A percentile compares a stretch with the other conserved stretches of the same genome.
Conservation (phyloP, 2,888 invertebrate genomes). For the Syrista parreyssii region DNA sequence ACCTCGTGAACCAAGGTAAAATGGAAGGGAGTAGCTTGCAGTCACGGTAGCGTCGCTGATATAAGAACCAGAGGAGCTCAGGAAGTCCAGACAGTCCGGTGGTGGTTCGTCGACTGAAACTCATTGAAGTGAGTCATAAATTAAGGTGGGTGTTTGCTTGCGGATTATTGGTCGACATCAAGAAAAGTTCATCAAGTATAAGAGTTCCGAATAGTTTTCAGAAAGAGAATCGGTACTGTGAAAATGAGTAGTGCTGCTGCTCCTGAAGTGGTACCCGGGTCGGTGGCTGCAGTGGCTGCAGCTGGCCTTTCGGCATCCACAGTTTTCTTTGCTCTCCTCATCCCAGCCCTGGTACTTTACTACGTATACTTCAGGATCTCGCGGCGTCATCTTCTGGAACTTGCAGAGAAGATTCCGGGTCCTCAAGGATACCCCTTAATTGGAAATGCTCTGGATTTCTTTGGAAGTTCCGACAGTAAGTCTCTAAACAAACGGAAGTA, state of each 20-base stretch:
- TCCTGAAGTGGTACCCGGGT: conserved; percentile 58
- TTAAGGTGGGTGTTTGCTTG: conserved; percentile 24
- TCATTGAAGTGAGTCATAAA: conserved; percentile 28
- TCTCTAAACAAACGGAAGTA: conserved; percentile 19
- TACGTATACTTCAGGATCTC: conserved; percentile 82
- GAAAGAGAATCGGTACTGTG: neutral
- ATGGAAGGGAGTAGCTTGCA: conserved; percentile 4
- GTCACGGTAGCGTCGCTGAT: conserved; percentile 44
- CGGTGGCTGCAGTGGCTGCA: conserved; percentile 60
- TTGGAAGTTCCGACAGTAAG: conserved; percentile 80
- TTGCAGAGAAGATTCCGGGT: conserved; percentile 80
- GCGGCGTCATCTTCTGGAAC: conserved; percentile 76
- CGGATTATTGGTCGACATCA: neutral
- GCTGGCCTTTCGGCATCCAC: conserved; percentile 73
- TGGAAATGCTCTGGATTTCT: conserved; percentile 80
- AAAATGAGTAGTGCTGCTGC: conserved; percentile 39
- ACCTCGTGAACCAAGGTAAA: neutral
- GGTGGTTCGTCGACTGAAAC: conserved; percentile 52
- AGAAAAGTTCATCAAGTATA: neutral
- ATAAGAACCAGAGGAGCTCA: conserved; percentile 45
- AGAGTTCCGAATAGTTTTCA: neutral
- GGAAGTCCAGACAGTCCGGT: conserved; percentile 50
- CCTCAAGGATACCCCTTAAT: conserved; percentile 78
- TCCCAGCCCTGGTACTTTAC: conserved; percentile 78
- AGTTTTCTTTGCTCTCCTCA: conserved; percentile 78